Base-by-base conservation (phyloP, 2,888 invertebrate species). In the Phyllotreta cruciferae region DNA sequence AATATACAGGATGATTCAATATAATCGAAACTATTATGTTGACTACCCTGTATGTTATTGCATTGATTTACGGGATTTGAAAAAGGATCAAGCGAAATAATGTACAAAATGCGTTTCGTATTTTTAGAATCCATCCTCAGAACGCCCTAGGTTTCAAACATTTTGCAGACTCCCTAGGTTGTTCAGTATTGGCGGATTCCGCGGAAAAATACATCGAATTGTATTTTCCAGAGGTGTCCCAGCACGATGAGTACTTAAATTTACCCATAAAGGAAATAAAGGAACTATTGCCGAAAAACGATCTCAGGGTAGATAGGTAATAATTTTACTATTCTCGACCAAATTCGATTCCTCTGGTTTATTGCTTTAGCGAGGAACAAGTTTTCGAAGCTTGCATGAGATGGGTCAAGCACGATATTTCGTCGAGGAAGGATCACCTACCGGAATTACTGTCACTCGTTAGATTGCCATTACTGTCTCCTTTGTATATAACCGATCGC, bases 321-420 rank as follows among this genome's bases (percentile, higher is more conserved):
- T 24, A 13, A 13, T 1, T 14, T 24, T 47, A 47, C 14, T 45
- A 45, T 24, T 47, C 14, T 24, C 24, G 6, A 11, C 10, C 11
- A 10, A 45, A 9, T 45, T 45, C 13, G 14, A 11, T 45, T 10
- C 13, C 1, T 24, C 24, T 24, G 24, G 2, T 24, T 24, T 4
- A 3, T 4, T 62, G 62, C 73, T 72, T 60, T 61, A 85, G 84
- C 56, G 94, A 94, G 77, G 92, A 93, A 77, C 87, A 90, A 82
- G 91, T 94, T 37, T 94, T 93, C 82, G 92, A 93, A 78, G 91
- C 93, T 1, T 89, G 90, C 42, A 87, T 94, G 85, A 82, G 87
- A 49, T 95, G 94, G 95, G 85, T 87, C 5, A 91, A 91, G 76
- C 85, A 86, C 70, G 87, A 88, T 45, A 63, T 72, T 42, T 85